Base-by-base conservation (phyloP, 2,113 vertebrate species). In the Nerophis ophidion region DNA sequence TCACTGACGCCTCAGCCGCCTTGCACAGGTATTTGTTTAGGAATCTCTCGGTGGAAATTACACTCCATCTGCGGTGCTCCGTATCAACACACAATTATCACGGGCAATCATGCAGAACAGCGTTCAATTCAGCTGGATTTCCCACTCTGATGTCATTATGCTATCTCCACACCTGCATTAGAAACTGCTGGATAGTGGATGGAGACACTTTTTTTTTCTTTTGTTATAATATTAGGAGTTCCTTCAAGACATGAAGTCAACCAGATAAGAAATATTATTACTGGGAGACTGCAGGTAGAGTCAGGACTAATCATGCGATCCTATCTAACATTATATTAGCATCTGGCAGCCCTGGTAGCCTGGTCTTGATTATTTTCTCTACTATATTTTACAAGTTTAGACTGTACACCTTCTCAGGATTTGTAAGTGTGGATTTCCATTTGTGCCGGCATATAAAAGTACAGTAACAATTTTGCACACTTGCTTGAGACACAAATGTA, bases 41-140 rank as follows among this genome's bases (percentile, higher is more conserved):
- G 95, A 95, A 95, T 92, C 93, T 92, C 93, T 94, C 90, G 91
- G 86, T 88, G 86, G 94, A 98, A 96, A 97, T 97, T 94, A 95
- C 94, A 94, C 94, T 95, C 95, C 93, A 92, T 94, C 93, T 94
- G 92, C 92, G 90, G 93, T 78, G 92, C 93, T 95, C 91, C 90
- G 93, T 96, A 97, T 97, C 95, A 97, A 96, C 94, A 97, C 94
- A 96, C 94, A 97, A 97, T 97, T 97, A 97, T 97, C 93, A 95
- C 92, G 93, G 92, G 93, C 96, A 95, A 97, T 96, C 94, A 97
- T 95, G 95, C 95, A 94, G 95, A 98, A 97, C 95, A 94, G 92
- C 88, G 91, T 92, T 89, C 93, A 93, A 97, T 95, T 97, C 95
- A 97, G 92, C 91, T 92, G 94, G 93, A 94, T 93, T 92, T 93